Base-by-base conservation (phyloP, 2,888 invertebrate genomes). In the Zhengitettix transpicula region DNA sequence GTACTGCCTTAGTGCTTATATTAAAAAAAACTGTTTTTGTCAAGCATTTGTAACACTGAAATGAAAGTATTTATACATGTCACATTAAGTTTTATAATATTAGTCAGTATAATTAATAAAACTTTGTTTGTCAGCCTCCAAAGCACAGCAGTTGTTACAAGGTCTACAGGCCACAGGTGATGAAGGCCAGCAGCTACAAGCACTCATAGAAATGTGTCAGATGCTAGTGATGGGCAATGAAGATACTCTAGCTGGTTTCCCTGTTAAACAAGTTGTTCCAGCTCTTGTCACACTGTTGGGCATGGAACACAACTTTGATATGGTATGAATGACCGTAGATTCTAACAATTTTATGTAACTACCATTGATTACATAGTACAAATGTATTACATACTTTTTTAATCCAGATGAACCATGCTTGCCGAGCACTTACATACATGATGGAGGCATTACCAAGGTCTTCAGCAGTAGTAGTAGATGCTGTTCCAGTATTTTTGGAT, bases 181-280 rank as follows among this genome's bases (percentile, higher is more conserved):
- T 72, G 96, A 97, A 71, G 93, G 93, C 10, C 93, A 94, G 70
- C 96, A 98, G 74, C 76, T 98, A 63, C 94, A 96, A 72, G 93
- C 96, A 1, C 95, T 94, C 47, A 95, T 96, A 64, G 96, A 97
- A 77, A 95, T 98, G 95, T 96, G 96, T 73, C 96, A 98, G 77
- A 84, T 98, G 74, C 79, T 98, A 60, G 96, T 98, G 44, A 98
- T 98, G 97, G 97, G 97, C 66, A 98, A 98, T 72, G 98, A 98
- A 75, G 98, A 98, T 73, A 96, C 96, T 0, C 79, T 98, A 58
- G 91, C 95, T 52, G 96, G 96, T n/a, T 97, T 99, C 74, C 98
- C 98, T 0, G 93, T 97, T 47, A 91, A 98, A 69, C 95, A 96
- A 74, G 96, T 96, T 15, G 96, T 98, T 56, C 96, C 97, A 1